Percentiles rank a stretch among this genome's conserved stretches.
phyloP scores from a whole-genome alignment of 2,797 vertebrate species.

The Characodon lateralis region DNA sequence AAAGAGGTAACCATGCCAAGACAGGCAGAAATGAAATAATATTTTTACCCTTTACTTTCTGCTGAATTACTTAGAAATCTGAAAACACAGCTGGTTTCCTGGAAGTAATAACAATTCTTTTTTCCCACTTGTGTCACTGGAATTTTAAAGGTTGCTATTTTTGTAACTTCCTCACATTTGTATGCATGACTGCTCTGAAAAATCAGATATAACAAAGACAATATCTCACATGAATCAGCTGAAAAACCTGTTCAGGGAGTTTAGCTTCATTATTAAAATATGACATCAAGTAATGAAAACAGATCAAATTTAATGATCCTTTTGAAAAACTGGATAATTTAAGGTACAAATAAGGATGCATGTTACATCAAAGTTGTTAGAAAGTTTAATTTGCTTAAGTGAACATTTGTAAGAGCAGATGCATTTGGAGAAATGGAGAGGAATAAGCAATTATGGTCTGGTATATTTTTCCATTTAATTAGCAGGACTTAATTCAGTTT shows the following conservation, averaged over 20 bases:
- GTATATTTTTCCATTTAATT: neutral
- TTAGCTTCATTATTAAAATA: conserved; percentile 25
- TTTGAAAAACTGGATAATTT: conserved; percentile 20
- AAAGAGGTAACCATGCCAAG: conserved; percentile 71
- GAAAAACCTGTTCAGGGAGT: conserved; percentile 12
- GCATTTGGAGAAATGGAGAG: neutral
- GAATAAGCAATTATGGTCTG: neutral
- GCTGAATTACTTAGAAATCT: conserved; percentile 10
- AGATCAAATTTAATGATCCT: conserved; percentile 31
- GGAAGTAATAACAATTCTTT: neutral
- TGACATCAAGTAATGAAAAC: conserved; percentile 11
- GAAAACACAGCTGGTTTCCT: conserved; percentile 3
- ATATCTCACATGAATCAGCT: conserved; percentile 14
- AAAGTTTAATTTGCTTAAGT: neutral
- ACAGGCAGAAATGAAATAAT: neutral
- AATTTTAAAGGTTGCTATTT: conserved; percentile 17
- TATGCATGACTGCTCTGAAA: conserved; percentile 14
- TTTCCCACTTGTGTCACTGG: conserved; percentile 24
- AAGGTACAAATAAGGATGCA: conserved; percentile 16
- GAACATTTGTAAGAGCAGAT: neutral
- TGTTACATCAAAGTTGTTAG: conserved; percentile 29
- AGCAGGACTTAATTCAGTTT: neutral
- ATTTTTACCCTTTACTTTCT: neutral
- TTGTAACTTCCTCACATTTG: conserved; percentile 15
- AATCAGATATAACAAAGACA: conserved; percentile 36